A percentile compares a stretch with the other conserved stretches of the same genome.
These are phyloP conservation scores for Ptychadena robeensis DNA, from an alignment of 2,797 vertebrate genomes.

Conservation along the genomic window DNA sequence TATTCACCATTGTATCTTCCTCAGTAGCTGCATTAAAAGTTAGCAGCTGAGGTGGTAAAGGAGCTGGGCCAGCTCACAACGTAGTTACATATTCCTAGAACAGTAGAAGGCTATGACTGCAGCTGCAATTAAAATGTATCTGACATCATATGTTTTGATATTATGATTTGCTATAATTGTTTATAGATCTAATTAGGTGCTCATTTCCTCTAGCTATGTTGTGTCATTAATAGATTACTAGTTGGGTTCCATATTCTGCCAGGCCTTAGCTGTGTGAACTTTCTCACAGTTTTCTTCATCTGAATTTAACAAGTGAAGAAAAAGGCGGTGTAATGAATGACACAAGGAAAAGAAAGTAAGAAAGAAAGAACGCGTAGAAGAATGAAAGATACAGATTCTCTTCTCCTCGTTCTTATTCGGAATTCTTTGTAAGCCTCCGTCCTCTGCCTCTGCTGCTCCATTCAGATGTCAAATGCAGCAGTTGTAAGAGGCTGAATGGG, in stretches of 20 bases:
- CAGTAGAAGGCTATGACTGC: too few relatives aligned
- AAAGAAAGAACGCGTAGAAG: conserved; percentile 62
- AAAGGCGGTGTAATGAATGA: conserved; percentile 60
- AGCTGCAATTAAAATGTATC: too few relatives aligned
- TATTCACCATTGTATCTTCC: too few relatives aligned
- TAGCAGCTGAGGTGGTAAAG: too few relatives aligned
- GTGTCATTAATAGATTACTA: conserved; percentile 33
- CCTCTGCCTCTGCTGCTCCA: conserved; percentile 64
- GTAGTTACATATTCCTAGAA: too few relatives aligned
- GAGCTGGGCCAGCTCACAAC: too few relatives aligned
- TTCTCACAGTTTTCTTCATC: conserved; percentile 65
- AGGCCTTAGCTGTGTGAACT: conserved; percentile 40
- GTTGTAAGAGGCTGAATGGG: conserved; percentile 80
- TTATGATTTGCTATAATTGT: too few relatives aligned
- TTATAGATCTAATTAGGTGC: neutral
- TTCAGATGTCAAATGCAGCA: conserved; percentile 82
- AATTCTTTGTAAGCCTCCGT: conserved; percentile 61
- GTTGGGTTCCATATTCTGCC: conserved; percentile 31
- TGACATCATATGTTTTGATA: too few relatives aligned
- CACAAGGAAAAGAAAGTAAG: conserved; percentile 56
- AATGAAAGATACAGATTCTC: conserved; percentile 72
- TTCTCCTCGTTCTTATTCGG: conserved; percentile 58
- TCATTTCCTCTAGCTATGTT: conserved; percentile 29
- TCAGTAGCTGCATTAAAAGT: too few relatives aligned
- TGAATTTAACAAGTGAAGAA: conserved; percentile 62